phyloP scores from a whole-genome alignment of 2,797 vertebrate species.

The Neolamprologus multifasciatus region DNA sequence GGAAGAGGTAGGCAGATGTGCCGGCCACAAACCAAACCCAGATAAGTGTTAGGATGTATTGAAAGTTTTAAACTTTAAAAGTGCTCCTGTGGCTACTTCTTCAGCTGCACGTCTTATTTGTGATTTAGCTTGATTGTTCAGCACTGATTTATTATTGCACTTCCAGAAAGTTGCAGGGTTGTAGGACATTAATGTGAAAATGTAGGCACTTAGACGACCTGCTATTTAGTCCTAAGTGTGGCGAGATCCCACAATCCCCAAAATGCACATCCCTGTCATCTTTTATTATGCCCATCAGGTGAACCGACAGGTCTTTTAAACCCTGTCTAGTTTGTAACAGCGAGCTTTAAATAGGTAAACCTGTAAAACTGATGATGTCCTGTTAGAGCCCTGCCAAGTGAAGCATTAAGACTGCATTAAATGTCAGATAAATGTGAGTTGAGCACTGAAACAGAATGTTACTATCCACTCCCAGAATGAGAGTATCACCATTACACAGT shows the following conservation, averaged over 20 bases:
- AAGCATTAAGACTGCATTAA: not conserved
- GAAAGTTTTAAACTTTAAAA: not conserved
- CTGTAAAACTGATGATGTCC: not conserved
- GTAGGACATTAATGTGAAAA: not conserved
- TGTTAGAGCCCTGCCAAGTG: not conserved
- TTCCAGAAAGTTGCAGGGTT: not conserved
- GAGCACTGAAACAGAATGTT: not conserved
- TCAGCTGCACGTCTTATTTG: not conserved
- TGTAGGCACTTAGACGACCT: not conserved
- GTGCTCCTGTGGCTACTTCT: not conserved
- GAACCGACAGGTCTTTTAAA: not conserved
- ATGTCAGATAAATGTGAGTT: not conserved
- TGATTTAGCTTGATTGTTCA: not conserved
- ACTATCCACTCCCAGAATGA: not conserved
- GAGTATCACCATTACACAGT: not conserved
- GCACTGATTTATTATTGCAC: not conserved
- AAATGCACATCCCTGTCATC: not conserved
- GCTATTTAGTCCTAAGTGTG: not conserved
- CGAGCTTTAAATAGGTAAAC: not conserved
- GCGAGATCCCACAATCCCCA: not conserved
- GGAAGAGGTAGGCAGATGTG: not conserved
- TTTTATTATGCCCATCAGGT: not conserved
- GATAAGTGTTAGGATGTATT: not conserved
- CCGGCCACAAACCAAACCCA: not conserved
- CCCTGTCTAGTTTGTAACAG: not conserved